Evolutionary conservation across 2,888 invertebrate genomes (phyloP).

Genomic region (Bellardia bayeri): DNA sequence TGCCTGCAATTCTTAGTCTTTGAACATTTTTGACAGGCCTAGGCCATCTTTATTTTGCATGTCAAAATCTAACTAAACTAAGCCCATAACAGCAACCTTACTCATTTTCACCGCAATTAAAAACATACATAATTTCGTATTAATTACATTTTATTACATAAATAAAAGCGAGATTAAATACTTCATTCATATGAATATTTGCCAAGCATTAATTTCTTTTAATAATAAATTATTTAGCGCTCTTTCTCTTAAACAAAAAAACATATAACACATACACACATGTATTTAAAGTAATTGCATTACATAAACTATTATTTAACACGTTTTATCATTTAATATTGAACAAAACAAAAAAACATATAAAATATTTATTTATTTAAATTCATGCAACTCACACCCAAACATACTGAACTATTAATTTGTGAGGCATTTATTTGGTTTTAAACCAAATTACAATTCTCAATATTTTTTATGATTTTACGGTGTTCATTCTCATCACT

Average conservation of each 20-base stretch:
- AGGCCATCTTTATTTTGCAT: no score
- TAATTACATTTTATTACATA: not conserved
- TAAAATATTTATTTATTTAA: slow-evolving; percentile 5
- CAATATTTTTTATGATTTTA: slow-evolving; percentile 7
- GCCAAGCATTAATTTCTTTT: not conserved
- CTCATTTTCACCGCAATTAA: not conserved
- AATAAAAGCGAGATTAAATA: not conserved
- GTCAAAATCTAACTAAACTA: no score
- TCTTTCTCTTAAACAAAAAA: no score
- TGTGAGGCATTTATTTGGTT: not conserved
- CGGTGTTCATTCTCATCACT: slow-evolving; percentile 15
- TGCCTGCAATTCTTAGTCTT: no score
- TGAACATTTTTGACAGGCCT: no score
- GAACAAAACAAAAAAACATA: not conserved
- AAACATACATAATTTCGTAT: not conserved
- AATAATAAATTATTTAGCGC: no score
- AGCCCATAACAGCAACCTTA: no score
- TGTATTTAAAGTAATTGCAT: slow-evolving; percentile 3
- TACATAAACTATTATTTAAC: slow-evolving; percentile 23
- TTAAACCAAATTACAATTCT: not conserved
- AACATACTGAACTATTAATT: slow-evolving; percentile 23
- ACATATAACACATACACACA: not conserved
- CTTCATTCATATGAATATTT: no score
- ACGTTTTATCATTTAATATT: slow-evolving; percentile 12
- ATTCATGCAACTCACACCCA: not conserved